phyloP scores from a whole-genome alignment of 2,888 invertebrate genomes.

The Athrips mouffetella region DNA sequence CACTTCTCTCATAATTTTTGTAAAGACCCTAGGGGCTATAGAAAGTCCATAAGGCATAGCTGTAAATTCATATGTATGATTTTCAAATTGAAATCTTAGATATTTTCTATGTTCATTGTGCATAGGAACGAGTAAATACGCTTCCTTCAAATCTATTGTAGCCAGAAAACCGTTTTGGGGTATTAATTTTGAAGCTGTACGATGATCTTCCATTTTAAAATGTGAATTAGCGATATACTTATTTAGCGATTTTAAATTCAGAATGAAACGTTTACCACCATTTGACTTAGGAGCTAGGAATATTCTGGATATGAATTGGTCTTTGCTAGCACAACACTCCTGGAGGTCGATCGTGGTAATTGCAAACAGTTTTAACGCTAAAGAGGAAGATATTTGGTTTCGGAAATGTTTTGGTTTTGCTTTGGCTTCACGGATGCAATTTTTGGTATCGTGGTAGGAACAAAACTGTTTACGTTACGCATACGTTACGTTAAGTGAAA shows the following conservation, averaged over 20 bases:
- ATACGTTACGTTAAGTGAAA: too few relatives aligned
- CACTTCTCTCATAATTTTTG: conserved; percentile 1
- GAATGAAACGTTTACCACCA: conserved; percentile 22
- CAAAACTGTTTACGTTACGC: too few relatives aligned
- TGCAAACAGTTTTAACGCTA: too few relatives aligned
- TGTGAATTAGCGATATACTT: conserved; percentile 24
- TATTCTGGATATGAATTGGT: background rate
- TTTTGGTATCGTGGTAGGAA: too few relatives aligned
- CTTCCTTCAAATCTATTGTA: conserved; percentile 10
- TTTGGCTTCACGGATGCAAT: too few relatives aligned
- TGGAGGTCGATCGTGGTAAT: too few relatives aligned
- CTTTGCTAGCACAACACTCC: too few relatives aligned
- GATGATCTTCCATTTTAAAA: conserved; percentile 26
- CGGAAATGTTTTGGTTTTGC: too few relatives aligned
- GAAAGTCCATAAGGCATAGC: background rate
- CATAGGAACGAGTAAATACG: conserved; percentile 3
- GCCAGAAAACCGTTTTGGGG: background rate
- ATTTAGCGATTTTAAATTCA: conserved; percentile 29
- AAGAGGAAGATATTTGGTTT: too few relatives aligned
- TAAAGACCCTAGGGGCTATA: background rate
- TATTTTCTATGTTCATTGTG: background rate
- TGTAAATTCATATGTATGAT: background rate
- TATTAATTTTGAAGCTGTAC: background rate
- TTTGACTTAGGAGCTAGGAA: conserved; percentile 1
- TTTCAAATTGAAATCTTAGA: background rate